Evolutionary conservation across 2,797 vertebrate genomes (phyloP), one percentile per base, ranked within the genome.

Genomic region (Acipenser transmontanus): DNA sequence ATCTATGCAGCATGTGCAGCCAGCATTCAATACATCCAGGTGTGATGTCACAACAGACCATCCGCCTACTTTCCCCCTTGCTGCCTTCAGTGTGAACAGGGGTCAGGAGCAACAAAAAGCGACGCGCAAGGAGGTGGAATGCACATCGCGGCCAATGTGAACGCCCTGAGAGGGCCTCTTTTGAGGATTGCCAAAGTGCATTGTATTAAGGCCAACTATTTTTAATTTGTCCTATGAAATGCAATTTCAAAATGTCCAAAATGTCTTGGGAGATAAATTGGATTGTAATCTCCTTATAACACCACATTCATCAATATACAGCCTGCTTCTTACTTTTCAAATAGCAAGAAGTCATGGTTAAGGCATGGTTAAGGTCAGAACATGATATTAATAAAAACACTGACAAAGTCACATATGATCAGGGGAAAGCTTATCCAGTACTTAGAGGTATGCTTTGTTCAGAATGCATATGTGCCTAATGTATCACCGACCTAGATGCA

Each of bases 221-320:
- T 57, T n/a, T 57, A 57, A 11, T 57, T n/a, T 57, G 54, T 57
- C 6, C 54, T 57, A 57, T 57, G 9, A 57, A 57, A 11, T 6
- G 54, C 12, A 57, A 57, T 57, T 57, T 57, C 54, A 57, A 57
- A 12, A 57, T 57, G 54, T 57, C 9, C 54, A 57, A 13, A 57
- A 57, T 57, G 9, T 13, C 54, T 13, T 57, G 54, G 54, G 54
- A 57, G 54, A 57, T 11, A 57, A 57, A 57, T 57, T 57, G 14
- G 54, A 57, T n/a, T 57, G 14, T 57, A 57, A 57, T 57, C 54
- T 57, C 12, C 54, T 11, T n/a, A n/a, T n/a, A 57, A 57, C 6
- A 57, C 54, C 11, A 13, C 54, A 57, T 57, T 57, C 54, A 57
- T 57, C 54, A 57, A 57, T 57, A 57, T 57, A 57, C 7, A 8